Conservation (phyloP, 2,888 invertebrate species). For the Taenaris catops region DNA sequence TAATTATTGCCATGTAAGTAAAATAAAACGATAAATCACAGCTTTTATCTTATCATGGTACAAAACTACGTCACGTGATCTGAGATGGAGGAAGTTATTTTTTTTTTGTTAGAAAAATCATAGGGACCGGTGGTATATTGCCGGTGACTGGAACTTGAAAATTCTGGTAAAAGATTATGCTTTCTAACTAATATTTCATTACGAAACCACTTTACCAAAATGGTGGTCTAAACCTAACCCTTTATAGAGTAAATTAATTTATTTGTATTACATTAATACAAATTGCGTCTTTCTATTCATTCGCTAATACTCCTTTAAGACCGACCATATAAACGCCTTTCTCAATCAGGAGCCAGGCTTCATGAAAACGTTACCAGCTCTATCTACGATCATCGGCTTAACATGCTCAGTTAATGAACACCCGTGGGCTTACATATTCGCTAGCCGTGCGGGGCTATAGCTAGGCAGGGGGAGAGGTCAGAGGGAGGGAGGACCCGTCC, state of each 20-base stretch:
- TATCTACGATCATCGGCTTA: slow-evolving; percentile 51
- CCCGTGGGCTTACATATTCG: slow-evolving; percentile 52
- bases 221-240: neutral
- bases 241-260: neutral
- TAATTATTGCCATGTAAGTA: no score
- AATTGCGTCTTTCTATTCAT: slow-evolving; percentile 13
- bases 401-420: slow-evolving; percentile 68
- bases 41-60: no score
- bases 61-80: no score
- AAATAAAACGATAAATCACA: no score
- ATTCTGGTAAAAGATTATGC: no score
- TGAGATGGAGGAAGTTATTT: no score
- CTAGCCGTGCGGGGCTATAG: slow-evolving; percentile 31
- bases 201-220: no score
- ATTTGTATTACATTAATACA: slow-evolving; percentile 2
- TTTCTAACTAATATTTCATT: no score
- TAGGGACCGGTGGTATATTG: no score
- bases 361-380: slow-evolving; percentile 24
- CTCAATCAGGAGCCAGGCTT: slow-evolving; percentile 32
- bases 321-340: slow-evolving; percentile 19
- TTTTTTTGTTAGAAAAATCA: no score
- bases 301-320: slow-evolving; percentile 10
- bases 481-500: slow-evolving; percentile 26
- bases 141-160: no score
- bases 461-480: slow-evolving; percentile 21